Base-by-base conservation (phyloP, 2,888 invertebrate species). In the Nineta flava region DNA sequence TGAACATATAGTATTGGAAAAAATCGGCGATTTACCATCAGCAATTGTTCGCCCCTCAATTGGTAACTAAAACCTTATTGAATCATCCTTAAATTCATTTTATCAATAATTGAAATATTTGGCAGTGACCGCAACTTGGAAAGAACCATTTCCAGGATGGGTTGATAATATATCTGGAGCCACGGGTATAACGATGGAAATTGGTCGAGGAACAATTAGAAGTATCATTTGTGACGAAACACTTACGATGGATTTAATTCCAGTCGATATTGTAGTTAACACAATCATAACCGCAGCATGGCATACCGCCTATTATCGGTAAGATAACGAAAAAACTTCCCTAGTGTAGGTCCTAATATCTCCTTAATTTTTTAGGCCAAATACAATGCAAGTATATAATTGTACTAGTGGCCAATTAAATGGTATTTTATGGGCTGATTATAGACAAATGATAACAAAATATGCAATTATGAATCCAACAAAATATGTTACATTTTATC, bases 31-130 rank as follows among this genome's bases (percentile, higher is more conserved):
- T 9, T 67, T 97, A 42, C 95, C 96, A 0, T 77, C 90, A 4
- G 86, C 87, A 53, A 90, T 97, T 57, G 83, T 97, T 2, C 71
- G 96, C 53, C 97, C 97, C 0, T 95, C 95, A 1, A 95, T 97
- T 55, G 76, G 77, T 3, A 49, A n/a, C n/a, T n/a, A n/a, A n/a
- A n/a, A n/a, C n/a, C n/a, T n/a, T n/a, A n/a, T n/a, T n/a, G n/a
- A n/a, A n/a, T n/a, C n/a, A n/a, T n/a, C n/a, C n/a, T n/a, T n/a
- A n/a, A n/a, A n/a, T n/a, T n/a, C n/a, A n/a, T n/a, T n/a, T n/a
- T n/a, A n/a, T n/a, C n/a, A n/a, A n/a, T n/a, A n/a, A n/a, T n/a
- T n/a, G n/a, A n/a, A n/a, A n/a, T n/a, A n/a, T n/a, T n/a, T n/a
- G n/a, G 62, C 59, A 75, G 78, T 83, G 2, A 80, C 81, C 1